phyloP scores from a whole-genome alignment of 1,140 invertebrate genomes.

The Aphis gossypii region DNA sequence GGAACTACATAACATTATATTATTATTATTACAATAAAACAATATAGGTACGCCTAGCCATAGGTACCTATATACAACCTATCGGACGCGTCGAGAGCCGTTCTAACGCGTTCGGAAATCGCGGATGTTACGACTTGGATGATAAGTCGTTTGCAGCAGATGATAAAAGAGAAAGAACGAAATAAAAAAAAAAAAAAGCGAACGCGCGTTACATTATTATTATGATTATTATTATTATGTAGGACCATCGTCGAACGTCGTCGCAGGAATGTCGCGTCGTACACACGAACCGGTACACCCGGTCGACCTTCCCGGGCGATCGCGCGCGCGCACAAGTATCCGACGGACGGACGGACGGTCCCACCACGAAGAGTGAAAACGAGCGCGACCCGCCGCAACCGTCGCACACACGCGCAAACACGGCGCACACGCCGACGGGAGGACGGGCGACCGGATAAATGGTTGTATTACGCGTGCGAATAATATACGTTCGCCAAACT shows the following conservation, averaged over 20 bases:
- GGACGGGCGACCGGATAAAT: not conserved
- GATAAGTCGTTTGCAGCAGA: not conserved
- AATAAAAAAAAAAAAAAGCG: not conserved
- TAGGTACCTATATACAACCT: too few relatives aligned
- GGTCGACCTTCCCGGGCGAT: slow-evolving; percentile 11
- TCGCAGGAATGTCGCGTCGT: not conserved
- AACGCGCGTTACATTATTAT: not conserved
- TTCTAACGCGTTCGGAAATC: not conserved
- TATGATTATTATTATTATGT: not conserved
- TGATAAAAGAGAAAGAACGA: slow-evolving; percentile 7
- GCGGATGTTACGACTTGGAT: not conserved
- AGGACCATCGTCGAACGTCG: not conserved
- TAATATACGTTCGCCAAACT: not conserved
- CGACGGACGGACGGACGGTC: not conserved
- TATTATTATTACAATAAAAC: too few relatives aligned
- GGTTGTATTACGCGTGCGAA: not conserved
- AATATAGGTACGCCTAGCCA: too few relatives aligned
- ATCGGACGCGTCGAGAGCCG: too few relatives aligned
- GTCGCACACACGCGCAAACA: not conserved
- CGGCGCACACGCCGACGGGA: not conserved
- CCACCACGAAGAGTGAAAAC: slow-evolving; percentile 50
- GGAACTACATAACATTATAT: too few relatives aligned
- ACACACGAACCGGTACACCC: slow-evolving; percentile 26
- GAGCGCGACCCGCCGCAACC: not conserved
- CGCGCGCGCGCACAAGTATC: not conserved